Percentiles rank a stretch among this genome's conserved stretches.
These are phyloP conservation scores for Rhysida immarginata DNA, from an alignment of 1,140 invertebrate species.

Conservation along the genomic window DNA sequence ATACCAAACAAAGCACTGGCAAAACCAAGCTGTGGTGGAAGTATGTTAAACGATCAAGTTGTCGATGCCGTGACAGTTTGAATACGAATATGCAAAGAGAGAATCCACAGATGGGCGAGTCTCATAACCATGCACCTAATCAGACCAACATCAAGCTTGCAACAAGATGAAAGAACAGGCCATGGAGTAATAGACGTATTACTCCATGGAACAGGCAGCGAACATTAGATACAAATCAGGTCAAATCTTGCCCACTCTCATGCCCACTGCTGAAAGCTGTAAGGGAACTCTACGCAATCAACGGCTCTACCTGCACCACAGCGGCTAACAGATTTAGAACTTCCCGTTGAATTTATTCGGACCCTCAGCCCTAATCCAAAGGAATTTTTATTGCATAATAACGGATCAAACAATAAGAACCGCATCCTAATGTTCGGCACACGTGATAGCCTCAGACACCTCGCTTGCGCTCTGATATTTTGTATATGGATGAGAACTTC, in stretches of 20 bases:
- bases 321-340: constrained; percentile 3
- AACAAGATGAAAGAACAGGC: constrained; percentile 7
- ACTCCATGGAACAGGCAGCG: constrained; percentile 1
- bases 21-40: neutral
- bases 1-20: too few species aligned
- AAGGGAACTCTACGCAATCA: neutral
- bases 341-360: neutral
- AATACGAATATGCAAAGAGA: neutral
- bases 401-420: constrained; percentile 10
- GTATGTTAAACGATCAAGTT: neutral
- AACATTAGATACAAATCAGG: constrained; percentile 2
- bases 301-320: constrained; percentile 7
- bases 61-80: neutral
- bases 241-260: neutral
- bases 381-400: constrained; percentile 13
- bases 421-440: constrained; percentile 14
- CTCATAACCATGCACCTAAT: neutral
- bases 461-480: constrained; percentile 12
- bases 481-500: constrained; percentile 15
- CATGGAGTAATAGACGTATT: too few species aligned
- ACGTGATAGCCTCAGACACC: constrained; percentile 2
- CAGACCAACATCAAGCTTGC: neutral
- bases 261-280: neutral
- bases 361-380: constrained; percentile 8
- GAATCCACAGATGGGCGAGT: neutral